These are phyloP conservation scores for Bothrops jararaca DNA, from an alignment of 2,113 vertebrate species.

Conservation along the genomic window DNA sequence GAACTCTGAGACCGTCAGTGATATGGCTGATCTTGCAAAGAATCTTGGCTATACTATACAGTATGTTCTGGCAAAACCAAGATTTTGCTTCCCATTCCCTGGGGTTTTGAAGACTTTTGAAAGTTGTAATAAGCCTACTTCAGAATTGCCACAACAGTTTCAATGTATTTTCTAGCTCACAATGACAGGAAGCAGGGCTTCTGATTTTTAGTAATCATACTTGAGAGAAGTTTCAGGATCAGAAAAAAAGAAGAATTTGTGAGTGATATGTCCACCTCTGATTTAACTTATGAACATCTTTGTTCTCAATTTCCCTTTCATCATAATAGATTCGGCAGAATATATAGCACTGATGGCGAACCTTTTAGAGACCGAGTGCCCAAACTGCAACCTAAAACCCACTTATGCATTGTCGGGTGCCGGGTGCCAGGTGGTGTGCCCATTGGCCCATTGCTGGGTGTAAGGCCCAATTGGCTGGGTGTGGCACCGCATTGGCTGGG, in stretches of 20 bases:
- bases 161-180: background rate
- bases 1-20: background rate
- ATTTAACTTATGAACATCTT: background rate
- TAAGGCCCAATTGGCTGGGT: too few relatives aligned
- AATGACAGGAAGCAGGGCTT: background rate
- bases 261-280: background rate
- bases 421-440: too few relatives aligned
- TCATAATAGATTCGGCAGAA: background rate
- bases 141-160: background rate
- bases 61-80: background rate
- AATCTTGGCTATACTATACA: background rate
- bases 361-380: too few relatives aligned
- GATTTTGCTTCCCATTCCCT: background rate
- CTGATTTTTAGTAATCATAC: background rate
- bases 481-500: too few relatives aligned
- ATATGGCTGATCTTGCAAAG: background rate
- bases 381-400: too few relatives aligned
- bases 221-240: background rate
- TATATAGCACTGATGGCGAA: too few relatives aligned
- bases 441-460: too few relatives aligned
- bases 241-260: background rate
- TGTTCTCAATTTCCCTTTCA: background rate
- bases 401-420: too few relatives aligned
- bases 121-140: background rate
- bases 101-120: background rate